Conservation (phyloP, 2,797 vertebrate species). For the Propithecus perrieri region DNA sequence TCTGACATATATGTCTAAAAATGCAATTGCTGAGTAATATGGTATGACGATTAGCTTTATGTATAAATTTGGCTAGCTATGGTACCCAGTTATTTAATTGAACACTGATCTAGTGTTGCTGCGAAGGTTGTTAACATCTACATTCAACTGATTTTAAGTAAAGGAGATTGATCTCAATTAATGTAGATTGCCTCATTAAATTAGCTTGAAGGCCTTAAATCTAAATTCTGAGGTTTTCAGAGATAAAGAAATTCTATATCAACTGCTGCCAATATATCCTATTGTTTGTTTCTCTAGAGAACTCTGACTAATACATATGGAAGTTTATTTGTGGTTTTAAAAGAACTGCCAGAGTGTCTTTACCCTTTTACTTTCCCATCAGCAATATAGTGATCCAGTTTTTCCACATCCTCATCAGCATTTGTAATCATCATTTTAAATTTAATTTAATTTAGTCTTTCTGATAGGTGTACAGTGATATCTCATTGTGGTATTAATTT, state of each 20-base stretch:
- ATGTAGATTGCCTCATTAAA: not conserved
- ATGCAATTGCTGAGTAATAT: not conserved
- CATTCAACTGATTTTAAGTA: not conserved
- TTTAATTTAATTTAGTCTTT: not conserved
- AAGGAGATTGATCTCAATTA: not conserved
- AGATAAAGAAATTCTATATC: not conserved
- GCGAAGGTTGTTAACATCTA: not conserved
- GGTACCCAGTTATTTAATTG: not conserved
- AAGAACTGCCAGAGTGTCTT: not conserved
- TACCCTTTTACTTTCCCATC: not conserved
- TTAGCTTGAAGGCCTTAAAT: not conserved
- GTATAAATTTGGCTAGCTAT: not conserved
- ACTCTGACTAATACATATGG: not conserved
- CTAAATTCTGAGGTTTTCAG: not conserved
- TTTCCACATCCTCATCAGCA: not conserved
- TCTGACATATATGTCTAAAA: not conserved
- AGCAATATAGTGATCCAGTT: not conserved
- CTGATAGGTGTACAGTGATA: not conserved
- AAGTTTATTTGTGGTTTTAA: not conserved
- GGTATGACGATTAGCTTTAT: not conserved
- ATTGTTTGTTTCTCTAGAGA: not conserved
- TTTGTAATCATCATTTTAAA: not conserved
- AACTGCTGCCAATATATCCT: not conserved
- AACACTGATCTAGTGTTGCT: not conserved
- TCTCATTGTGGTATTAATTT: not conserved